Evolutionary conservation across 1,140 invertebrate species (phyloP), one percentile per base, ranked within the genome.

Genomic region (Achroia grisella): DNA sequence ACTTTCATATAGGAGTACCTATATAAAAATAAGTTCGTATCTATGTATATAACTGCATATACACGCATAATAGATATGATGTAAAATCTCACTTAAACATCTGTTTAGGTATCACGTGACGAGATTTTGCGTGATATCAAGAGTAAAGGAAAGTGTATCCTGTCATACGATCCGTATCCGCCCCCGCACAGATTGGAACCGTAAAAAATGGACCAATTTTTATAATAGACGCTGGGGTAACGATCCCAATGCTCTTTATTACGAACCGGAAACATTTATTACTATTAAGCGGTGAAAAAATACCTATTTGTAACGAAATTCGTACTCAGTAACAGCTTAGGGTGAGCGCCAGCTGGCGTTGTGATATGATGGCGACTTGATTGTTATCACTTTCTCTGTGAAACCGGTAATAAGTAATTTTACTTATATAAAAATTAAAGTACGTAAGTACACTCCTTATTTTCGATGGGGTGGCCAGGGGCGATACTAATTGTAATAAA

Each of bases 201-300:
- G 62, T 79, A 82, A 84, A 84, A 84, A 81, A 82, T 75, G 62
- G 56, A 77, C 62, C 67, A 75, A 80, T 82, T 81, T 81, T 80
- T 76, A 80, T 82, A 80, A 82, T 82, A 78, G 62, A 63, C 60
- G 52, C 48, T 41, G 66, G 68, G 64, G 70, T 70, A 69, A 60
- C 62, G 62, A 71, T 62, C 62, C 49, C 52, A 52, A 66, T 67
- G 59, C 62, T 74, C 65, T 84, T 78, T 82, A 79, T 80, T 82
- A 82, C 48, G 48, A 67, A 71, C 74, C 76, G 80, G 80, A 84
- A 79, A 74, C 72, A 70, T 79, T 84, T 78, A 79, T 82, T 72
- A 71, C 69, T 51, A 62, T 59, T 65, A 62, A 49, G 46, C 49
- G 45, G 57, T 55, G 66, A 76, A 74, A 73, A 49, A 64, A 63